Percentiles rank a stretch among this genome's conserved stretches.
Conservation (phyloP, 1,140 invertebrate genomes). For the Lordiphosa mommai region DNA sequence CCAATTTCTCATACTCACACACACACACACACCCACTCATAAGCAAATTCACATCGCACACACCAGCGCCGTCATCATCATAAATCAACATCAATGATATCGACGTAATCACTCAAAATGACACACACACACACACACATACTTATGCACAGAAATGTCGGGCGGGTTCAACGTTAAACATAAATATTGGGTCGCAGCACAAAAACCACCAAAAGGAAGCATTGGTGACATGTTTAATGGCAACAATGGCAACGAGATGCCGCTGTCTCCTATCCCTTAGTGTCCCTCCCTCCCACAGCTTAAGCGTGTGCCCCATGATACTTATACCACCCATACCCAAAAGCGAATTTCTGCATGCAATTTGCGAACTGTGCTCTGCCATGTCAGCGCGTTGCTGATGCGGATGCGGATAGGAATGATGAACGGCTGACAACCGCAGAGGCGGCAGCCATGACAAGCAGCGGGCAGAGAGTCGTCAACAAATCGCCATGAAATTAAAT, state of each 20-base stretch:
- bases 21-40: slow-evolving; percentile 10
- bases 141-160: slow-evolving; percentile 17
- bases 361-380: slow-evolving; percentile 44
- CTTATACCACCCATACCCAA: slow-evolving; percentile 14
- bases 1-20: slow-evolving; percentile 30
- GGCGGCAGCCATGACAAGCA: slow-evolving; percentile 34
- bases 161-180: slow-evolving; percentile 42
- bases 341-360: slow-evolving; percentile 61
- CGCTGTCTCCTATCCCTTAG: background rate
- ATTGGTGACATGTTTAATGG: slow-evolving; percentile 70
- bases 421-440: slow-evolving; percentile 61
- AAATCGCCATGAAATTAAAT: slow-evolving; percentile 74
- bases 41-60: slow-evolving; percentile 4
- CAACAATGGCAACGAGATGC: slow-evolving; percentile 36
- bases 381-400: slow-evolving; percentile 13
- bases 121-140: slow-evolving; percentile 9
- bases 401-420: slow-evolving; percentile 42
- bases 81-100: slow-evolving; percentile 78
- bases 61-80: slow-evolving; percentile 54
- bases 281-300: slow-evolving; percentile 8
- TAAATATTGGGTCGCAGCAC: slow-evolving; percentile 47
- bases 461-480: slow-evolving; percentile 37
- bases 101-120: slow-evolving; percentile 76
- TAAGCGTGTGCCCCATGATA: slow-evolving; percentile 45
- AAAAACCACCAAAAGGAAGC: slow-evolving; percentile 57